Percentiles rank a stretch among this genome's conserved stretches.
Evolutionary conservation across 92 coral and sea anemone species (phyloP).

Genomic region (Paramuricea clavata): DNA sequence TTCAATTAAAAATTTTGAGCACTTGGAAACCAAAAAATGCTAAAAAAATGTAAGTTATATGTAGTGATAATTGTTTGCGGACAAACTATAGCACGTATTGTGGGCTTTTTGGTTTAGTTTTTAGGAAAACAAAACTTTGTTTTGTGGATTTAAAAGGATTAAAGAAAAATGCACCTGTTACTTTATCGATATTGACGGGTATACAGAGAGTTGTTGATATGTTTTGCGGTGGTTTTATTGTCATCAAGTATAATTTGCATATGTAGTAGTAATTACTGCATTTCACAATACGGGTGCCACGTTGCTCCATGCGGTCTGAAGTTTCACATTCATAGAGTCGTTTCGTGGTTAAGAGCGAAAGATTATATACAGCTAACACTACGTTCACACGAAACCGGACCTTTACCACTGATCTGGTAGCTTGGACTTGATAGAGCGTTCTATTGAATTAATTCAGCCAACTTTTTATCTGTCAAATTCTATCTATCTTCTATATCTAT

Average conservation of each 20-base stretch:
- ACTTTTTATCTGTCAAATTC: too few relatives aligned
- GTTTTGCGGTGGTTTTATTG: neutral
- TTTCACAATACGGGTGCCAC: neutral
- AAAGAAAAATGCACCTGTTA: neutral
- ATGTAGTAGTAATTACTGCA: conserved; percentile 10
- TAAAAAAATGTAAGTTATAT: neutral
- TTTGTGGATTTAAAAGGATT: neutral
- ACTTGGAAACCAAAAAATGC: conserved; percentile 8
- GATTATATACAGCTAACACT: too few relatives aligned
- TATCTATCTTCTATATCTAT: too few relatives aligned
- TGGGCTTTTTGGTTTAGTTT: too few relatives aligned
- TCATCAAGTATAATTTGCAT: neutral
- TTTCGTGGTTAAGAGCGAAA: neutral
- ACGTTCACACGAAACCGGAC: too few relatives aligned
- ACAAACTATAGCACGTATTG: neutral
- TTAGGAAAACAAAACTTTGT: too few relatives aligned
- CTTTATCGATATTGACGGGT: neutral
- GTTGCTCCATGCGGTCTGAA: neutral
- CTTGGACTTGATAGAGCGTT: too few relatives aligned
- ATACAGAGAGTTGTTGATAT: neutral
- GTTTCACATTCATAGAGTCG: neutral
- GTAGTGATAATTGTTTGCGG: neutral
- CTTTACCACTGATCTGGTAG: too few relatives aligned
- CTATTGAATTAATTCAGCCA: too few relatives aligned
- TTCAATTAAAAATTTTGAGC: neutral